Base-by-base conservation (phyloP, 2,888 invertebrate genomes). In the Drosophila bunnanda region DNA sequence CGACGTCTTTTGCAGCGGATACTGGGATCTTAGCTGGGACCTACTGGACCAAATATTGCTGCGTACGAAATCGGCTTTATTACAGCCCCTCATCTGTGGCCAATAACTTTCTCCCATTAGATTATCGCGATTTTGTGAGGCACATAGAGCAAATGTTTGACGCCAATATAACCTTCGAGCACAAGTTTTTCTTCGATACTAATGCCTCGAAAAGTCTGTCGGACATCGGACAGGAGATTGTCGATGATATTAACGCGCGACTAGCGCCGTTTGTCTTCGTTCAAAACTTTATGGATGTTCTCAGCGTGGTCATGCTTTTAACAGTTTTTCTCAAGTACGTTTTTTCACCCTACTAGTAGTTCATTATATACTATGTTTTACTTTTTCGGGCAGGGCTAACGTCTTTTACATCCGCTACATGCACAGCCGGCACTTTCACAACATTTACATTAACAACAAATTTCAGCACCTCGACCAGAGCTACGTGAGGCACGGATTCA, bases 341-440 rank as follows among this genome's bases (percentile, higher is more conserved):
- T 43, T 20, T 8, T 25, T 8, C 28, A 12, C 9, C 12, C 6
- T 30, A n/a, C 6, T 20, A 20, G 20, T 22, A 20, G 20, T 22
- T 30, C 13, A 38, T 15, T 10, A 13, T 22, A 32, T 22, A 17
- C 48, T 12, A 46, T 48, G 30, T 2, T 25, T 17, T 25, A 8
- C 7, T 22, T 65, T 25, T 28, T 17, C 22, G 3, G 59, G 91
- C 87, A 96, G 96, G 86, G 95, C 95, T 0, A 93, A 95, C 73
- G 93, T 94, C 78, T 97, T 96, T 88, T 95, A 96, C 79, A 93
- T 94, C 78, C 96, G 95, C 92, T 97, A 94, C 91, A 92, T 96
- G 82, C 94, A 94, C 0, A 94, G 94, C 66, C 95, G 95, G 12
- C 93, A 94, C 4, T 97, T 94, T 84, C 96, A 96, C 87, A 97